Evolutionary conservation across 1,140 invertebrate genomes (phyloP).

Genomic region (Ridgeia piscesae): DNA sequence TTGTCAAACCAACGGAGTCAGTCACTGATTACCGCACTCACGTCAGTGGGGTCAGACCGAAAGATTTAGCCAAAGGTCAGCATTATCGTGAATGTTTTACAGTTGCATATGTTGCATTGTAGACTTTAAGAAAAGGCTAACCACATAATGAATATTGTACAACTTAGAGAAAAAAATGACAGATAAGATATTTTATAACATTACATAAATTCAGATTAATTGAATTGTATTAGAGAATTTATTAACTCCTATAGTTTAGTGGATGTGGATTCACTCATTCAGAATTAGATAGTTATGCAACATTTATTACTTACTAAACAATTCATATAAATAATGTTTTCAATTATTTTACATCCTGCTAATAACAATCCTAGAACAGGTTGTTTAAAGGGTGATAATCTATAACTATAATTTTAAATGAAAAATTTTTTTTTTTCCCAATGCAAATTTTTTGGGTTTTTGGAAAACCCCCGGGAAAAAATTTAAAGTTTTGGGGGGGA

Average conservation of each 20-base stretch:
- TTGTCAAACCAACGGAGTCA: constrained; percentile 77
- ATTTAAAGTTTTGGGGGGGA: too few relatives aligned
- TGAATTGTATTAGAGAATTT: background rate
- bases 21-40: constrained; percentile 84
- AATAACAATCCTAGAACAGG: too few relatives aligned
- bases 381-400: too few relatives aligned
- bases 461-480: too few relatives aligned
- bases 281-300: background rate
- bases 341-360: too few relatives aligned
- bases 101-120: constrained; percentile 5
- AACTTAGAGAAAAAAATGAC: background rate
- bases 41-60: constrained; percentile 82
- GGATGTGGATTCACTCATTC: background rate
- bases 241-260: background rate
- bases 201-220: background rate
- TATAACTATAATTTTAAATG: too few relatives aligned
- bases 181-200: background rate
- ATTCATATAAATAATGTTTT: background rate
- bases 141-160: background rate
- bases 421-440: too few relatives aligned
- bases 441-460: too few relatives aligned
- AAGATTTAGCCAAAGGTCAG: constrained; percentile 68
- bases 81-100: constrained; percentile 52
- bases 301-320: background rate
- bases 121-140: background rate